Percentiles rank a stretch among this genome's conserved stretches.
phyloP scores from a whole-genome alignment of 1,140 invertebrate species.

The Drosophila erecta region DNA sequence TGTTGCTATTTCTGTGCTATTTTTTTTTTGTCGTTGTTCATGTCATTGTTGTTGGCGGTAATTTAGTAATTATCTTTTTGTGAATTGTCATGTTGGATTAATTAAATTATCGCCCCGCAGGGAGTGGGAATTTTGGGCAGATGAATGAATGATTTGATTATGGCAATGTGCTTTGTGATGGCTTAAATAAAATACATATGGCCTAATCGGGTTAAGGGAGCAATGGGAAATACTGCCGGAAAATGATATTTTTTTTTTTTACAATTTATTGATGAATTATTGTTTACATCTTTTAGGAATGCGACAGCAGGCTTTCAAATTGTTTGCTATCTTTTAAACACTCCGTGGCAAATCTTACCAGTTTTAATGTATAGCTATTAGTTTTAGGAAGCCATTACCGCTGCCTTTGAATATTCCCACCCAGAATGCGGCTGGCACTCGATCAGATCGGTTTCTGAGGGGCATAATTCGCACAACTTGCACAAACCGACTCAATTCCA shows the following conservation, averaged over 20 bases:
- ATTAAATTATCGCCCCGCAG: slow-evolving; percentile 60
- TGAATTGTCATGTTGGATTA: slow-evolving; percentile 59
- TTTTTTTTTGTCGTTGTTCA: slow-evolving; percentile 12
- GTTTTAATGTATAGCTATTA: slow-evolving; percentile 6
- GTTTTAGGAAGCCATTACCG: slow-evolving; percentile 1
- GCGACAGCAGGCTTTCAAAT: too few relatives aligned
- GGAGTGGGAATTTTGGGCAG: slow-evolving; percentile 14
- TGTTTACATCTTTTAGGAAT: too few relatives aligned
- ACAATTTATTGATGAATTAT: too few relatives aligned
- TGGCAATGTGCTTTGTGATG: background rate
- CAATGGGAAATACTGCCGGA: background rate
- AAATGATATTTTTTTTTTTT: background rate
- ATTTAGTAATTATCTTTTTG: slow-evolving; percentile 62
- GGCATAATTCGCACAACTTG: slow-evolving; percentile 9
- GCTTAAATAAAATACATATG: background rate
- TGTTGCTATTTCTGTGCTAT: slow-evolving; percentile 27
- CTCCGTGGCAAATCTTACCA: background rate
- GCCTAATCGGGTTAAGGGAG: background rate
- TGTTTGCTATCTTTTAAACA: background rate
- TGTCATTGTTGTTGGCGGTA: slow-evolving; percentile 42
- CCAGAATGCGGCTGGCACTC: slow-evolving; percentile 19
- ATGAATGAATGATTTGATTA: slow-evolving; percentile 19
- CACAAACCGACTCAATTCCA: slow-evolving; percentile 28
- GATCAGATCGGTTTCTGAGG: slow-evolving; percentile 28
- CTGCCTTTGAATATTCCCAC: slow-evolving; percentile 7